Conservation (phyloP, 2,113 vertebrate genomes). For the Nycticryphes semicollaris region DNA sequence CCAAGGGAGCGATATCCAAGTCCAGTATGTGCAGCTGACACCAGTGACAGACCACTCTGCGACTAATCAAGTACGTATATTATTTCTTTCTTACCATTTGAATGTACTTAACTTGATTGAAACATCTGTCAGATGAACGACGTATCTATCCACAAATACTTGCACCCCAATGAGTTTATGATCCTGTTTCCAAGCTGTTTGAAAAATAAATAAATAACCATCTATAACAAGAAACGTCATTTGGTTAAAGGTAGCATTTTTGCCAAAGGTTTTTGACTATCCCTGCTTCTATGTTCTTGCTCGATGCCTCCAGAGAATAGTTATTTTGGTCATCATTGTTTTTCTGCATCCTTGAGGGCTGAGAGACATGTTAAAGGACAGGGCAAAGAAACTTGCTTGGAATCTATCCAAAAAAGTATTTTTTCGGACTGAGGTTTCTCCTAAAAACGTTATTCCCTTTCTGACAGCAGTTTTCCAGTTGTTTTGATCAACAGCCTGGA, state of each 20-base stretch:
- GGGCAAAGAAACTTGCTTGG: not conserved
- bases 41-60: conserved; percentile 88
- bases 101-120: not conserved
- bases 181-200: not conserved
- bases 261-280: not conserved
- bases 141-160: not conserved
- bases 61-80: conserved; percentile 80
- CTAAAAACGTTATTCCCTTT: not conserved
- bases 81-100: not conserved
- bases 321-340: not conserved
- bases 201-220: not conserved
- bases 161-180: not conserved
- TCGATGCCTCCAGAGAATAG: not conserved
- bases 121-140: not conserved
- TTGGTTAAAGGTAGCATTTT: not conserved
- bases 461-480: conserved; percentile 26
- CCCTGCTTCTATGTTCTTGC: not conserved
- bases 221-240: not conserved
- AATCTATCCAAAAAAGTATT: not conserved
- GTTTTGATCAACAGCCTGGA: conserved; percentile 13
- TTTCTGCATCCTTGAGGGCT: not conserved
- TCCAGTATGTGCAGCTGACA: conserved; percentile 95
- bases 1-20: conserved; percentile 94
- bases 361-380: not conserved
- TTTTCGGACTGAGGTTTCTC: not conserved